phyloP scores from a whole-genome alignment of 2,797 vertebrate genomes.

The Alca torda region DNA sequence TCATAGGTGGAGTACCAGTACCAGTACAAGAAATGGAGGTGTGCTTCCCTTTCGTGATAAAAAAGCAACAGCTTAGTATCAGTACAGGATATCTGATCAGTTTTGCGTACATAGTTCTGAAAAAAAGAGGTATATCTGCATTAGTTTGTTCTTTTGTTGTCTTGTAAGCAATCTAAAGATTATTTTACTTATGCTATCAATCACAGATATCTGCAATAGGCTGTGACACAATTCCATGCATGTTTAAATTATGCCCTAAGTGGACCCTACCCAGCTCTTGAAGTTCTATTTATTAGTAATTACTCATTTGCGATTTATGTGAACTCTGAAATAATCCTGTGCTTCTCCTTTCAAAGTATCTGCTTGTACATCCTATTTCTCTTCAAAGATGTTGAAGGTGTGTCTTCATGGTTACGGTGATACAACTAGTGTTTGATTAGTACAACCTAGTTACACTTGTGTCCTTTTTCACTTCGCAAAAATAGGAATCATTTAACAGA shows the following conservation, averaged over 20 bases:
- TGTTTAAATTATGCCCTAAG: neutral
- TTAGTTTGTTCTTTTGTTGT: neutral
- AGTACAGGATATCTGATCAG: neutral
- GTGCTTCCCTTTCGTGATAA: neutral
- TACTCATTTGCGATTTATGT: rapidly evolving
- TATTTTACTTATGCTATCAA: neutral
- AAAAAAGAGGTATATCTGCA: neutral
- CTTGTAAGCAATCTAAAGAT: neutral
- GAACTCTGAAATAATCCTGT: neutral
- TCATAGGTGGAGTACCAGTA: neutral
- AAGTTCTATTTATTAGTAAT: neutral
- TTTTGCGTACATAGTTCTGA: neutral
- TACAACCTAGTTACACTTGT: neutral
- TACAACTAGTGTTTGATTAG: neutral
- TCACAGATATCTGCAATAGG: neutral
- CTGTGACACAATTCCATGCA: neutral
- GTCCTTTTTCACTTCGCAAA: neutral
- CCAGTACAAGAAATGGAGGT: neutral
- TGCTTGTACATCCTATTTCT: neutral
- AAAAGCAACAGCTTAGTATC: neutral
- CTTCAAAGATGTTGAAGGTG: neutral
- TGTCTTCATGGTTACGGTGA: neutral
- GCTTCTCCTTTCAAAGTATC: neutral
- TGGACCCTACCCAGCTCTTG: rapidly evolving
- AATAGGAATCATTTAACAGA: neutral